A percentile compares a stretch with the other conserved stretches of the same genome.
phyloP scores from a whole-genome alignment of 2,797 vertebrate genomes.

The Muscicapa comitata region DNA sequence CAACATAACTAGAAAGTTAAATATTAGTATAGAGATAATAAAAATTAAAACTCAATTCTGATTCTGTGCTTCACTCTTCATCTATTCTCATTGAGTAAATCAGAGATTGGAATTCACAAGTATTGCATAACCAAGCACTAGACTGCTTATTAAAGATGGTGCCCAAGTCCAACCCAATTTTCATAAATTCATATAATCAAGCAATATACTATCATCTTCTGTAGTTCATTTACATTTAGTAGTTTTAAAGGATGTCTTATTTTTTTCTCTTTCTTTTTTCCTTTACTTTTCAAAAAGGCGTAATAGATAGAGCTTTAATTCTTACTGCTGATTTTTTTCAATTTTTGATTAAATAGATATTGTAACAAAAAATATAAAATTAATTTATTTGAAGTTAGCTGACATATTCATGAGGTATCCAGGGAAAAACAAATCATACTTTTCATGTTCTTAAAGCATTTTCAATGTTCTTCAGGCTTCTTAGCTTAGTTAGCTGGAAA shows the following conservation, averaged over 20 bases:
- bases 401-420: background rate
- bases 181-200: background rate
- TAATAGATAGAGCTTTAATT: background rate
- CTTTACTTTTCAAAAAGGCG: background rate
- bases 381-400: background rate
- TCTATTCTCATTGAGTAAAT: background rate
- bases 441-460: background rate
- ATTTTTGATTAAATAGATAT: background rate
- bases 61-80: background rate
- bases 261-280: rapidly evolving
- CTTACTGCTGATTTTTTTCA: background rate
- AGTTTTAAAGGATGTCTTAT: background rate
- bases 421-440: background rate
- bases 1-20: background rate
- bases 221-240: background rate
- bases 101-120: background rate
- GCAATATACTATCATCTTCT: background rate
- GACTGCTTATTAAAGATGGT: background rate
- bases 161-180: background rate
- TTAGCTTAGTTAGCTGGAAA: background rate
- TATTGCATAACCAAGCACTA: background rate
- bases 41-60: background rate
- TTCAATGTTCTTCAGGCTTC: background rate
- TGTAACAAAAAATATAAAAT: background rate
- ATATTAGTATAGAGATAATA: background rate